Evolutionary conservation across 2,113 vertebrate species (phyloP), one percentile per base, ranked within the genome.

Genomic region (Otolemur garnettii): DNA sequence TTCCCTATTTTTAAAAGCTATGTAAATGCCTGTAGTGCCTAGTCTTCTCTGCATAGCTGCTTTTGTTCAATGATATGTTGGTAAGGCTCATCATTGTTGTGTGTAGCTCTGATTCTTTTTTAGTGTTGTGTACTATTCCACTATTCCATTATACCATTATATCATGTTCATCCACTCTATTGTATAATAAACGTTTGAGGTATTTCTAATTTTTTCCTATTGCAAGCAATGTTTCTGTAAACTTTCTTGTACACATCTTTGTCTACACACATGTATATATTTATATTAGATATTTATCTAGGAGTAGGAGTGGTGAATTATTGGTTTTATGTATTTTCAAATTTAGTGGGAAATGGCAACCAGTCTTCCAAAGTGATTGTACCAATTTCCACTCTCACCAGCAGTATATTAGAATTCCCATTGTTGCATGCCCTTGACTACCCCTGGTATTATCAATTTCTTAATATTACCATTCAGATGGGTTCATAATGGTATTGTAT

Each of bases 181-280:
- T 13, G 4, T 2, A 30, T 62, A 30, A 30, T 72, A 55, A 80
- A 77, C 55, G 53, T 62, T 55, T 50, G 53, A 86, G 53, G 71
- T 79, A 64, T 59, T 93, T 89, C 13, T 89, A 53, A 81, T 42
- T 91, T 91, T 90, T 93, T 9, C 15, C 75, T 19, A 69, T 72
- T 30, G 28, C 7, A n/a, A 60, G 77, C 64, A 81, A 64, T 64
- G 19, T 35, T 83, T 4, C 57, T 75, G 21, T 26, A 68, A 86
- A 30, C 21, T 42, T 80, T 71, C 9, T 66, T 38, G n/a, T 30
- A 1, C 64, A 30, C 30, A 50, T 5, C 24, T 81, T 59, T 75
- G 42, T 45, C 84, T 77, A 28, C 14, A 28, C 0, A 28, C n/a
- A 30, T 91, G 10, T 22, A 33, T 35, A 19, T 26, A 28, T 92